A percentile compares a stretch with the other conserved stretches of the same genome.
phyloP scores from a whole-genome alignment of 1,140 invertebrate species.

The Dryas iulia region DNA sequence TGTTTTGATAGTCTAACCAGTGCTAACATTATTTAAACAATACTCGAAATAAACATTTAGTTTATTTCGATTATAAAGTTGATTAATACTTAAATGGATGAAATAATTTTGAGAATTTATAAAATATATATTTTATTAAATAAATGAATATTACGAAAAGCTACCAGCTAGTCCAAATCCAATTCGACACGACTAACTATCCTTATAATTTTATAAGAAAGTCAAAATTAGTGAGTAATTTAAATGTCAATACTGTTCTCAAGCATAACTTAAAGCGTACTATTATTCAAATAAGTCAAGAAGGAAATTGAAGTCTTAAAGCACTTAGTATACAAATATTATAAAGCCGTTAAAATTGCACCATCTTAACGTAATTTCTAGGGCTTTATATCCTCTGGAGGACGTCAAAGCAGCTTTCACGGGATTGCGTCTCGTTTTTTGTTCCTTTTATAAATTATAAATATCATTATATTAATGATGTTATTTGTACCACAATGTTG shows the following conservation, averaged over 20 bases:
- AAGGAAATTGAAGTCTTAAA: conserved; percentile 1
- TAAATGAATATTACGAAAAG: no score
- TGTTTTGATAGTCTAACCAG: no score
- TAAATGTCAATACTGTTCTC: background rate
- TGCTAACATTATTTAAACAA: no score
- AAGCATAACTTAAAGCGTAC: background rate
- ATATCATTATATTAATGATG: background rate
- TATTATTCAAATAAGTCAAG: conserved; percentile 25
- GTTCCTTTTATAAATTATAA: background rate
- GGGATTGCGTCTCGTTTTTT: background rate
- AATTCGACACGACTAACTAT: no score
- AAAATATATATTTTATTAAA: no score
- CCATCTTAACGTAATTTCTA: conserved; percentile 43
- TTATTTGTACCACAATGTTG: background rate
- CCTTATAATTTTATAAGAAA: no score
- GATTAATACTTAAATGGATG: no score
- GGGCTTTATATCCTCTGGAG: conserved; percentile 37
- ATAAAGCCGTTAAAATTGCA: conserved; percentile 41
- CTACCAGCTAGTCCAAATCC: no score
- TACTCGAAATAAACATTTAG: no score
- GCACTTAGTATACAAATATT: conserved; percentile 36
- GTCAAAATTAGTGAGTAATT: background rate
- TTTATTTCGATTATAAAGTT: no score
- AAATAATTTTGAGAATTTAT: no score
- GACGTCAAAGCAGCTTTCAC: conserved; percentile 12